Evolutionary conservation across 2,797 vertebrate genomes (phyloP), one percentile per base, ranked within the genome.

Genomic region (Crenichthys baileyi): DNA sequence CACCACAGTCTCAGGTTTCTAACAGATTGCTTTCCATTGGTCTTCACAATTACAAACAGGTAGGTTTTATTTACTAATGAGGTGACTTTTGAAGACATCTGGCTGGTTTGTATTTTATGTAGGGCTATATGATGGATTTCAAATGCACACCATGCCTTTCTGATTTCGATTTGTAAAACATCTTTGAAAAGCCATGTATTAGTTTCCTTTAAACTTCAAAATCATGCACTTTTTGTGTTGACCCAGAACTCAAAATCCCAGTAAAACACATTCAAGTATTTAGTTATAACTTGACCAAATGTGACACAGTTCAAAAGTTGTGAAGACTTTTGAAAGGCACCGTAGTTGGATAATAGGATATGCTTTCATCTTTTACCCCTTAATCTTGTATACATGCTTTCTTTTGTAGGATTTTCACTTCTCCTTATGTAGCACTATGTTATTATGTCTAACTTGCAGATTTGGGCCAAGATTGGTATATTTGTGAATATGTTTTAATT

Each of bases 361-460:
- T 41, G 7, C 24, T 76, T 63, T 76, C 20, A 55, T 56, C 11
- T 39, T 72, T 22, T 13, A 7, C 13, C 26, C 39, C 46, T 55
- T 24, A 58, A 65, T 72, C 4, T 16, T 29, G 31, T 24, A 6
- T 51, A 2, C 41, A 4, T 58, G 7, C 41, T 73, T 75, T 15
- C 51, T 51, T 41, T 60, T 22, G 46, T 18, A 51, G 48, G 7
- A 20, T 36, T 39, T 29, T 2, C 7, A 8, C 13, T 50, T 50
- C 70, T 31, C 16, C 3, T 44, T 13, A 58, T 18, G 11, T 20
- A 58, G 0, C 5, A 26, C 55, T 44, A 26, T 60, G 55, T 16
- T 73, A 15, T 13, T 16, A 36, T 15, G 60, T 48, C 75, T 26
- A 68, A 75, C 15, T 74, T 79, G 72, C 31, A 6, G 41, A 46